These are phyloP conservation scores for Colius striatus DNA, from an alignment of 2,113 vertebrate genomes.

Conservation along the genomic window DNA sequence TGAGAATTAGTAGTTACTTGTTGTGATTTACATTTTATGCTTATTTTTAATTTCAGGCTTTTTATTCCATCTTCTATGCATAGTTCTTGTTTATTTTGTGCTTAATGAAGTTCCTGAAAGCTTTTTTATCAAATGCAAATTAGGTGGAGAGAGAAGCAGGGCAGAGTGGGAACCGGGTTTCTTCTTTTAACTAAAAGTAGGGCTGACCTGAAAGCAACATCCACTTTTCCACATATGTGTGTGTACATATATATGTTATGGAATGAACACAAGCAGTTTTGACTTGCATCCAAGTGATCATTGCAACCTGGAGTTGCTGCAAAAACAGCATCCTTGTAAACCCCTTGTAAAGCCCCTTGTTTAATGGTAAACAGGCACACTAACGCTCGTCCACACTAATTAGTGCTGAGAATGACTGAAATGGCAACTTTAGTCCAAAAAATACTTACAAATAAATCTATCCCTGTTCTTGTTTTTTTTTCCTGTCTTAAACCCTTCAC, in stretches of 20 bases:
- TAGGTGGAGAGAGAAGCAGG: not conserved
- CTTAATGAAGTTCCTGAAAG: not conserved
- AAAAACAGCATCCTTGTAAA: not conserved
- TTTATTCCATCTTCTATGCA: not conserved
- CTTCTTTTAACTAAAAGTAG: not conserved
- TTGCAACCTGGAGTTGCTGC: not conserved
- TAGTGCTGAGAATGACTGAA: not conserved
- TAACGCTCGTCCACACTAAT: not conserved
- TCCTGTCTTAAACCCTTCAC: conserved; percentile 9
- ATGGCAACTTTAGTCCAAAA: not conserved
- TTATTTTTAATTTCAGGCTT: not conserved
- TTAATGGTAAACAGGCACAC: not conserved
- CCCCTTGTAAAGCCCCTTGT: not conserved
- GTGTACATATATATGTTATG: rapidly evolving
- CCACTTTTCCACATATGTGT: rapidly evolving
- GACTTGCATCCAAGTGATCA: not conserved
- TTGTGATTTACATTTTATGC: not conserved
- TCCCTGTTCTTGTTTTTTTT: not conserved
- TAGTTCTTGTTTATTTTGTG: not conserved
- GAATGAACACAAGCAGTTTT: not conserved
- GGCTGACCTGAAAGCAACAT: not conserved
- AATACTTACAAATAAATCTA: not conserved
- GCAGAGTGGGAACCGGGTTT: not conserved
- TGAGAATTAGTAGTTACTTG: not conserved
- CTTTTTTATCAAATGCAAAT: not conserved